Evolutionary conservation across 2,113 vertebrate genomes (phyloP), one percentile per base, ranked within the genome.

Genomic region (Perca fluviatilis): DNA sequence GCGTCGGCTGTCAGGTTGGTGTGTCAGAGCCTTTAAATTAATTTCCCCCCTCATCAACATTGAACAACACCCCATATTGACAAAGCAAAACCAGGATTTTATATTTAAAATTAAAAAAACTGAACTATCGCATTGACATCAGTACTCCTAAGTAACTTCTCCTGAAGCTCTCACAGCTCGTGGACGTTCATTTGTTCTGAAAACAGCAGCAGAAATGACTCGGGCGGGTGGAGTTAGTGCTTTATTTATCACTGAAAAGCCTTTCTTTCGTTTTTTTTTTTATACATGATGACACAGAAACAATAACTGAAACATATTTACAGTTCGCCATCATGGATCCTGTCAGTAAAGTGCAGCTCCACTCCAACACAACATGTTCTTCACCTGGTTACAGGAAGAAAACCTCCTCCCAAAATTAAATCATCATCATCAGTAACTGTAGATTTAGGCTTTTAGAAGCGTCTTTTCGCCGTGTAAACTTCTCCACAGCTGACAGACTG

Each of bases 241-340:
- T 93, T 68, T 92, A 92, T 92, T 93, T 77, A 86, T 88, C 85
- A 77, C 75, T 51, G 67, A 85, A 91, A 92, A 92, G 72, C 85
- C 10, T 87, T 77, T 69, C 86, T 79, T 79, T 14, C 11, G 7
- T 9, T 50, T 50, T 5, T 50, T 19, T 50, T 49, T 49, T 4
- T 80, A 82, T 77, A 82, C 63, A 82, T 81, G 63, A 84, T 80
- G 69, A 91, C 86, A 89, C 30, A 30, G 54, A 70, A 80, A 91
- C 87, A 86, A 74, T 30, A 75, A 89, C 71, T 54, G 47, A 80
- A 79, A 78, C 80, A 68, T 94, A 93, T 93, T 71, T 91, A 94
- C 91, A 93, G 56, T 67, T 68, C 47, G 69, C 77, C 82, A 58
- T 65, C 56, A 25, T 63, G 19, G 11, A 58, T 66, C 65, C 76